phyloP scores from a whole-genome alignment of 2,113 vertebrate species.

The Urocolius indicus region DNA sequence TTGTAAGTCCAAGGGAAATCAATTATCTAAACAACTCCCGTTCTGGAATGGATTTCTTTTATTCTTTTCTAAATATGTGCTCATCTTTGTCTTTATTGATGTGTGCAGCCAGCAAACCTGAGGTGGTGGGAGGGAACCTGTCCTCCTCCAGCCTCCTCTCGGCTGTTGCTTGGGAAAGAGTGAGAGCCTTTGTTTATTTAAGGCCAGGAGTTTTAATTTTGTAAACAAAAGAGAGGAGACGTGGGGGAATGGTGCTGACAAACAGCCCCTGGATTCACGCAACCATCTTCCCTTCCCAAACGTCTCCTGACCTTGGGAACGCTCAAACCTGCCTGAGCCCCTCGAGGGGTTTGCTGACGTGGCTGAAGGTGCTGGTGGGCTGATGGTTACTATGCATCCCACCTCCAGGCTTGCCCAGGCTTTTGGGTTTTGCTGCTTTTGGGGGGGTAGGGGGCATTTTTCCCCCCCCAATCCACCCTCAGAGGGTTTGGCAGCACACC shows the following conservation, averaged over 20 bases:
- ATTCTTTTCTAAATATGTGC: neutral
- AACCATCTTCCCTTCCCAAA: accelerated
- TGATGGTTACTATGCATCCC: accelerated
- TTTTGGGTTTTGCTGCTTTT: neutral
- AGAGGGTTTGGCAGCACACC: neutral
- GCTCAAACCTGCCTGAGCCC: accelerated
- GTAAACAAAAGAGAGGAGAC: too few relatives aligned
- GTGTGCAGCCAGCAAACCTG: neutral
- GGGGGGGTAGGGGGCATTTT: accelerated
- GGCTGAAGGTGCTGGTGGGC: accelerated
- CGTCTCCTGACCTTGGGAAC: accelerated
- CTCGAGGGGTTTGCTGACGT: accelerated
- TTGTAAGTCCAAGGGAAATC: conserved; percentile 56
- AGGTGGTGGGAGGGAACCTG: neutral
- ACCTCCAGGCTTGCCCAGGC: too few relatives aligned
- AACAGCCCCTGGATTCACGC: neutral
- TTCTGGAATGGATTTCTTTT: conserved; percentile 36
- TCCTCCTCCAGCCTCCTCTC: neutral
- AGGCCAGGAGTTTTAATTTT: neutral
- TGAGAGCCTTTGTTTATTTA: neutral
- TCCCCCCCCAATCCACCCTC: neutral
- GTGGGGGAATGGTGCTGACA: neutral
- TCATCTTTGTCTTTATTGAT: conserved; percentile 9
- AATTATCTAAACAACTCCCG: conserved; percentile 34
- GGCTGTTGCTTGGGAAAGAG: neutral